Evolutionary conservation across 23 tunicate genomes (phyloP).

Genomic region (Trididemnum miniatum): DNA sequence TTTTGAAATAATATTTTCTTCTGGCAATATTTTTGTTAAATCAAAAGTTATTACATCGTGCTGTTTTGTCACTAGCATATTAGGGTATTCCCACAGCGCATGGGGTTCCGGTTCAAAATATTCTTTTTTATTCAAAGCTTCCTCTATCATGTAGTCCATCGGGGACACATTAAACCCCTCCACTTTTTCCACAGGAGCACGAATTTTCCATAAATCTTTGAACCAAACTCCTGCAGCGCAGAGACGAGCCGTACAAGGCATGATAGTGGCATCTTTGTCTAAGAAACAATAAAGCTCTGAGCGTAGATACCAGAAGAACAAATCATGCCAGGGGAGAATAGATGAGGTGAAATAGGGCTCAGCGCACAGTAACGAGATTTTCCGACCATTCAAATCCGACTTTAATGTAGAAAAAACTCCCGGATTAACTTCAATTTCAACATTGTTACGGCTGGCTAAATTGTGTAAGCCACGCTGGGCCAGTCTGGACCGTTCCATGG

Average conservation of each 20-base stretch:
- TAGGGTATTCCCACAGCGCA: conserved; percentile 91
- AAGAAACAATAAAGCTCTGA: conserved; percentile 36
- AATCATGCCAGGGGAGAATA: conserved; percentile 84
- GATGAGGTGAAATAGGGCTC: conserved; percentile 86
- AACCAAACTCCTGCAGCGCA: conserved; percentile 68
- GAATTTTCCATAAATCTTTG: conserved; percentile 77
- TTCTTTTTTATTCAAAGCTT: conserved; percentile 70
- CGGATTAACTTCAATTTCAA: neutral
- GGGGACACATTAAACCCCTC: conserved; percentile 90
- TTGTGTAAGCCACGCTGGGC: conserved; percentile 53
- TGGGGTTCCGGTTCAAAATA: conserved; percentile 83
- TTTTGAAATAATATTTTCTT: conserved; percentile 6
- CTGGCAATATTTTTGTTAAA: conserved; percentile 47
- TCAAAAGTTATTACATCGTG: conserved; percentile 50
- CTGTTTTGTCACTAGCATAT: conserved; percentile 43
- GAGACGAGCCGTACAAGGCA: conserved; percentile 57
- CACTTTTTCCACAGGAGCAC: conserved; percentile 91
- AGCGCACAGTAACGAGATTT: conserved; percentile 41
- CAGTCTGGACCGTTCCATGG: conserved; percentile 46
- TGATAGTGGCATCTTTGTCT: conserved; percentile 18
- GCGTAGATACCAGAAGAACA: conserved; percentile 82
- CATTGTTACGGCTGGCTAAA: conserved; percentile 37
- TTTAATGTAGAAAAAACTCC: neutral
- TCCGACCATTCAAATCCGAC: conserved; percentile 1
- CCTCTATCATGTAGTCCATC: conserved; percentile 77